These are phyloP conservation scores for human DNA, from an alignment of 2,113 vertebrate genomes.

Conservation along the genomic window GRCh38 chr20:5591501-5592000, in stretches of 20 bases:
- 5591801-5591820: constrained; percentile 81
- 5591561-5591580: constrained; percentile 37
- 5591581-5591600: constrained; percentile 9
- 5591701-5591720: constrained; percentile 53
- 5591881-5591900: constrained; percentile 90
- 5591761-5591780: background rate
- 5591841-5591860: constrained; percentile 88
- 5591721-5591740: constrained; percentile 48
- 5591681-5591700: constrained; percentile 59
- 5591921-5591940: constrained; percentile 84
- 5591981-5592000: constrained; percentile 56
- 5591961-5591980: constrained; percentile 62
- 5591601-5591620: background rate
- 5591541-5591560: background rate
- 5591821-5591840: constrained; percentile 88
- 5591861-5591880: constrained; percentile 87
- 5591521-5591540: background rate
- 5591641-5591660: constrained; percentile 23
- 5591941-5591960: constrained; percentile 68
- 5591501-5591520: background rate
- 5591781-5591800: constrained; percentile 63
- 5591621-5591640: constrained; percentile 23
- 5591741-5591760: constrained; percentile 39
- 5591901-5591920: constrained; percentile 87
- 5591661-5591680: constrained; percentile 45